Evolutionary conservation across 53 echinoderm and acorn worm species (phyloP), one percentile per base, ranked within the genome.

Genomic region (Luidia sarsii): DNA sequence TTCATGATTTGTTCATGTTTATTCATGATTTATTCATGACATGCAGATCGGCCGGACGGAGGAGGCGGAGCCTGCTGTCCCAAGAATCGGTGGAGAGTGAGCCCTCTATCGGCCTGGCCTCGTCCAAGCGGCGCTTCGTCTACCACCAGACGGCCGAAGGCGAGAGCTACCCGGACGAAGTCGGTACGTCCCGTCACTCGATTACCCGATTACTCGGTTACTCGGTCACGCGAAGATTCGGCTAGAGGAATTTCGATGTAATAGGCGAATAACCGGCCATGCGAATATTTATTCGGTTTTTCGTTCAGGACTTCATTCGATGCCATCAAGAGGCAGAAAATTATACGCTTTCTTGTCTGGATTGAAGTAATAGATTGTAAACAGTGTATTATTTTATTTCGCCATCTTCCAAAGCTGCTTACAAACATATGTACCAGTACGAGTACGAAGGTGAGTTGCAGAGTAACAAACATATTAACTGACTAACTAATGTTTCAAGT

Each of bases 101-200:
- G 2, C 59, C 38, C n/a, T 60, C 88, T 3, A 49, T 65, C 0
- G 68, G 43, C 10, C 46, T 57, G 45, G 25, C 87, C 22, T 65
- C 65, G 21, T 22, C 80, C 21, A 88, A 85, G 49, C 28, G 88
- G 13, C 87, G 65, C 2, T 88, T 91, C 41, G 88, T 82, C 16
- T 93, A 93, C 67, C 89, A 84, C 13, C 89, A 89, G 51, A 87
- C 87, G 5, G 80, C 77, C 0, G 86, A 90, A 33, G 89, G 86
- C 7, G 93, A 90, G 33, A 90, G 84, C 45, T 90, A 87, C 24
- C 92, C 92, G 1, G 92, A 92, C 48, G 93, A 93, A 80, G 93
- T 80, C 63, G 93, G 93, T 93, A 83, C 38, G 80, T 73, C 50
- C 27, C n/a, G n/a, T n/a, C n/a, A n/a, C n/a, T n/a, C n/a, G n/a